Percentiles rank a stretch among this genome's conserved stretches.
Evolutionary conservation across 2,888 invertebrate genomes (phyloP).

Genomic region (Maniola hyperantus): DNA sequence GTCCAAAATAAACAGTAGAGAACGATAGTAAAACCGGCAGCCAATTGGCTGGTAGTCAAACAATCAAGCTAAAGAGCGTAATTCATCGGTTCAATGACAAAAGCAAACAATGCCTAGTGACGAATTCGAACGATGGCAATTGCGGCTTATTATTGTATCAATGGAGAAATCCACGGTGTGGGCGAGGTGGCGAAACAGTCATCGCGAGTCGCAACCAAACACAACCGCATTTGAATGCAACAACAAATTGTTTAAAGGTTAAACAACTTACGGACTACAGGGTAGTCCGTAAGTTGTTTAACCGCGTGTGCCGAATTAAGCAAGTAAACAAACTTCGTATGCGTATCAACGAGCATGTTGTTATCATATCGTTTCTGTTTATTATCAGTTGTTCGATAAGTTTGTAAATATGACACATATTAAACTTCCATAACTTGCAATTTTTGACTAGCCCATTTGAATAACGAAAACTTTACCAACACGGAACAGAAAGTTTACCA

Average conservation of each 20-base stretch:
- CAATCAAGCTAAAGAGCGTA: slow-evolving; percentile 55
- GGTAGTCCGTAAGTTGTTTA: slow-evolving; percentile 34
- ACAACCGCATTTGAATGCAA: slow-evolving; percentile 58
- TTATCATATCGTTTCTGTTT: slow-evolving; percentile 25
- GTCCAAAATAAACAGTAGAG: slow-evolving; percentile 23
- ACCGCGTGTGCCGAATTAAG: slow-evolving; percentile 36
- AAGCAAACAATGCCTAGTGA: slow-evolving; percentile 63
- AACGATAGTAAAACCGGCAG: slow-evolving; percentile 26
- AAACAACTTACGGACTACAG: too few relatives aligned
- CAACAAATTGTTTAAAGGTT: too few relatives aligned
- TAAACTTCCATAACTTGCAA: slow-evolving; percentile 10
- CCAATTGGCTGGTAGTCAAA: slow-evolving; percentile 49
- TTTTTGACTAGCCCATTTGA: neutral
- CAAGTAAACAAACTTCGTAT: slow-evolving; percentile 34
- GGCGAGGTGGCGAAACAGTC: slow-evolving; percentile 65
- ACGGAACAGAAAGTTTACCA: too few relatives aligned
- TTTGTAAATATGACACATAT: slow-evolving; percentile 19
- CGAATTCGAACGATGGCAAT: slow-evolving; percentile 58
- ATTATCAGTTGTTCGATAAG: slow-evolving; percentile 26
- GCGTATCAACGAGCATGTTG: slow-evolving; percentile 16
- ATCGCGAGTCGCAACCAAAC: slow-evolving; percentile 51
- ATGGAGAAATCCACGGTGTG: slow-evolving; percentile 73
- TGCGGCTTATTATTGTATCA: slow-evolving; percentile 68
- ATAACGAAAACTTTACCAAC: neutral
- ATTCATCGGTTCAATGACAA: slow-evolving; percentile 69